Percentiles rank a stretch among this genome's conserved stretches.
Evolutionary conservation across 2,888 invertebrate species (phyloP).

Genomic region (Sinohyriopsis cumingii): DNA sequence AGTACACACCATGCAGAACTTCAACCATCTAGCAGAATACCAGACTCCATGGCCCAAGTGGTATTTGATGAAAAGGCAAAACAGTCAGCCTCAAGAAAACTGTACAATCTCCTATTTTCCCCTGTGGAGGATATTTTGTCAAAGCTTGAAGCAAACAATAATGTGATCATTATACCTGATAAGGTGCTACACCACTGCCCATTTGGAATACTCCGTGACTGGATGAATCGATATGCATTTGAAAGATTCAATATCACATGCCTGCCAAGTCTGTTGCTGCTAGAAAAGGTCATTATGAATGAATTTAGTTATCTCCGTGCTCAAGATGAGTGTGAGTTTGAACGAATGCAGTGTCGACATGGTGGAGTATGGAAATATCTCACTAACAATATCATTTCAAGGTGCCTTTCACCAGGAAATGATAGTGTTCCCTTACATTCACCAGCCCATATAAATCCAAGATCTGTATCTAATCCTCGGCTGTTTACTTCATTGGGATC

Average conservation of each 20-base stretch:
- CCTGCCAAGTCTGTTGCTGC: constrained; percentile 57
- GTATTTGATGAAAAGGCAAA: constrained; percentile 24
- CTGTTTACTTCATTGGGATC: constrained; percentile 43
- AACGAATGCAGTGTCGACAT: constrained; percentile 52
- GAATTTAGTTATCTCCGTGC: constrained; percentile 52
- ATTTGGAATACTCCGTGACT: constrained; percentile 59
- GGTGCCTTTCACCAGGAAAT: too few relatives aligned
- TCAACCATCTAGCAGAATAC: constrained; percentile 1
- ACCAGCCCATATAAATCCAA: constrained; percentile 27
- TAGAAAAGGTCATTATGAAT: constrained; percentile 60
- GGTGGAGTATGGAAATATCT: constrained; percentile 44
- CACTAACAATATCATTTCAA: too few relatives aligned
- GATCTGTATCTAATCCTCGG: constrained; percentile 57
- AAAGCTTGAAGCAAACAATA: constrained; percentile 49
- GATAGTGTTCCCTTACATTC: too few relatives aligned
- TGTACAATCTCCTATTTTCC: constrained; percentile 63
- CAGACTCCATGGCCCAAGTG: constrained; percentile 5
- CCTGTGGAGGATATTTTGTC: constrained; percentile 63
- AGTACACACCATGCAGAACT: constrained; percentile 8
- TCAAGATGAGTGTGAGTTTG: constrained; percentile 60
- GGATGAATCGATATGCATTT: constrained; percentile 43
- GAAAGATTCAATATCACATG: constrained; percentile 58
- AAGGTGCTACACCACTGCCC: constrained; percentile 61
- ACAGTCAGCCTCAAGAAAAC: constrained; percentile 47
- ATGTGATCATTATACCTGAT: constrained; percentile 65